Evolutionary conservation across 2,888 invertebrate species (phyloP).

Genomic region (Hecatera dysodea): DNA sequence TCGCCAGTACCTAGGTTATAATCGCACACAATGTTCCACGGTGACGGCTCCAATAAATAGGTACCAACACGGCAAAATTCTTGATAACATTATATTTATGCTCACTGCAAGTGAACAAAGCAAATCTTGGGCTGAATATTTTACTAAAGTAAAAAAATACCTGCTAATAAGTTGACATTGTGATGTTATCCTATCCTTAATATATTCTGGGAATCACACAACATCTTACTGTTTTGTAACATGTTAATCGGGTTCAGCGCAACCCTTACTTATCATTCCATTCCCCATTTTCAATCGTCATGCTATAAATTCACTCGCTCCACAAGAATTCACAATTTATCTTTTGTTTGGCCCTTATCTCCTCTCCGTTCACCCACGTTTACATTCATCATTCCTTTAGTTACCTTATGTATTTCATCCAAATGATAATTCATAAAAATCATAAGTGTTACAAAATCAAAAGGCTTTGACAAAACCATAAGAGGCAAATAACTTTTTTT

Average conservation of each 20-base stretch:
- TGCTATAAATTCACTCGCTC: background rate
- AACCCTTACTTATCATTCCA: too few species aligned
- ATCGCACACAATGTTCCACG: conserved; percentile 56
- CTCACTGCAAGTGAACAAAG: conserved; percentile 40
- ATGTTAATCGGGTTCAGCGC: background rate
- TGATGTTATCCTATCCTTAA: background rate
- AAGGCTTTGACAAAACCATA: background rate
- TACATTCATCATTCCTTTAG: background rate
- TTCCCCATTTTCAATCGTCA: background rate
- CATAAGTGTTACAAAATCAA: background rate
- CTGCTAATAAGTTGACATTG: background rate
- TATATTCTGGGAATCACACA: background rate
- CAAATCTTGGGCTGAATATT: conserved; percentile 13
- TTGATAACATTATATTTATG: conserved; percentile 72
- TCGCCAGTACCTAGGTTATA: background rate
- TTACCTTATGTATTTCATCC: background rate
- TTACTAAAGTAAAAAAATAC: background rate
- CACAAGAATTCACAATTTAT: background rate
- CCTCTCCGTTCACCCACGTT: background rate
- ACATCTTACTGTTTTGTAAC: background rate
- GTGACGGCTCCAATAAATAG: conserved; percentile 51
- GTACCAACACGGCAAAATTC: conserved; percentile 55
- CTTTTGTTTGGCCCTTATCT: background rate
- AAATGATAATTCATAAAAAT: background rate
- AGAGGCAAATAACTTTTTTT: background rate